Evolutionary conservation across 2,888 invertebrate species (phyloP), one percentile per base, ranked within the genome.

Genomic region (Ommatoiulus sabulosus): DNA sequence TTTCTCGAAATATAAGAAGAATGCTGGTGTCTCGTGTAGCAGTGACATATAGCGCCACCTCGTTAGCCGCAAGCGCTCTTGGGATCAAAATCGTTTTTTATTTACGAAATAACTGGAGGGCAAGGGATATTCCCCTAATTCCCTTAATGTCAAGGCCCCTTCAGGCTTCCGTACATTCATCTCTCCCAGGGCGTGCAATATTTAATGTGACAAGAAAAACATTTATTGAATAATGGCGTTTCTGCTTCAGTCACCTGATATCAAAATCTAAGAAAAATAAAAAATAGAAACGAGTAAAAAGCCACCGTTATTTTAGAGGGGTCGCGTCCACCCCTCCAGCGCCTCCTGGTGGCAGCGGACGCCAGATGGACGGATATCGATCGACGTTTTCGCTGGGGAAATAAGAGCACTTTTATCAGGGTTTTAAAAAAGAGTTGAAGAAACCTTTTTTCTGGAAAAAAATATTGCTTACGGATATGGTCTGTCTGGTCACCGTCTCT

Each of bases 131-230:
- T n/a, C n/a, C n/a, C n/a, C n/a, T n/a, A n/a, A n/a, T n/a, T n/a
- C n/a, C n/a, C n/a, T n/a, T n/a, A n/a, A n/a, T n/a, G n/a, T n/a
- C n/a, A n/a, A n/a, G n/a, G n/a, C n/a, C n/a, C n/a, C n/a, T n/a
- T n/a, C n/a, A n/a, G n/a, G n/a, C n/a, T n/a, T n/a, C n/a, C n/a
- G n/a, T n/a, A n/a, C n/a, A n/a, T n/a, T n/a, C 46, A 8, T 46
- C 8, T 46, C n/a, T 24, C 24, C 8, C 17, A n/a, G n/a, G 57
- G 57, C 57, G n/a, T 0, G 0, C 20, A 8, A 20, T 7, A 72
- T 72, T 72, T 72, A 72, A 72, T 72, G 24, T 24, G 24, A 72
- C 72, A 17, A 72, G 24, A 72, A 72, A 72, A 72, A 72, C 72
- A 72, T 72, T 72, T 24, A 72, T 72, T 72, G 24, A 72, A 72